Base-by-base conservation (phyloP, 2,797 vertebrate species). In the Acanthopagrus latus region DNA sequence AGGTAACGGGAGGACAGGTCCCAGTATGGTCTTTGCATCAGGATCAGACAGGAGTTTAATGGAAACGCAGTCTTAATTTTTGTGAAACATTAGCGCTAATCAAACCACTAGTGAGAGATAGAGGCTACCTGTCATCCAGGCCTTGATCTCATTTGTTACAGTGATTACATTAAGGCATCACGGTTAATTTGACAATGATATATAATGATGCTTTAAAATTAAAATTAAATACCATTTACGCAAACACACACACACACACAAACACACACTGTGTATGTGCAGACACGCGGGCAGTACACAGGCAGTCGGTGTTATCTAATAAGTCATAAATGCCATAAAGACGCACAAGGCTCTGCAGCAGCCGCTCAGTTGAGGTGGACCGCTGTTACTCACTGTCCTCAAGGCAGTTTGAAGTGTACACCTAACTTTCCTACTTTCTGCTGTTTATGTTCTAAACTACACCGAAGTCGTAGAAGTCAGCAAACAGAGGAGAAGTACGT, bases 171-270 rank as follows among this genome's bases (percentile, higher is more conserved):
- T 76, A 84, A 80, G 33, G 67, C 79, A 63, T 89, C 84, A 52
- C 58, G 44, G 80, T 77, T 88, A 83, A 89, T 86, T 84, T 86
- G 85, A 88, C 80, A 82, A 73, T 87, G 83, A 89, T 65, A 51
- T 68, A 81, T 80, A 63, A 75, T 50, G 78, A 88, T 74, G 64
- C 29, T 83, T 64, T 66, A 21, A 63, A 71, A 76, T 78, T 73
- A 7, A 29, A 85, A 84, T 84, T 27, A 76, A 90, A 89, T 71
- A 43, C 47, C 62, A 41, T 75, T 54, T 51, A 78, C 76, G 55
- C 58, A 85, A 73, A 75, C 63, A 60, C n/a, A 64, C 5, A 20
- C 52, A 56, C 48, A 48, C 55, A 56, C 18, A 64, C n/a, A 25
- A 25, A 27, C 38, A 66, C 47, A 60, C 20, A 56, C 41, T 0